phyloP scores from a whole-genome alignment of 2,113 vertebrate species.

The Xyliphius kryptos region DNA sequence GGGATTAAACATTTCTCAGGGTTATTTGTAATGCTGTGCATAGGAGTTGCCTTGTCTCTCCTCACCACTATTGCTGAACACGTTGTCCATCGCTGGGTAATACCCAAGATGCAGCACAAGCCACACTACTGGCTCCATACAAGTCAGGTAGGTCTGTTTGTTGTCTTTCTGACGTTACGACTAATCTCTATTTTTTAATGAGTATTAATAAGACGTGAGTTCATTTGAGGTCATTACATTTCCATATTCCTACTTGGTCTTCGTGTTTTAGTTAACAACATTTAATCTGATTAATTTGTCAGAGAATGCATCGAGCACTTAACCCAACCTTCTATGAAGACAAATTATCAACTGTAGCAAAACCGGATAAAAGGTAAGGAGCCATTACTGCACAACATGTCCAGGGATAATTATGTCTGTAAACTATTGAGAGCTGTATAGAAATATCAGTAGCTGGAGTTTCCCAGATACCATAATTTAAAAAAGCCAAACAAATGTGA shows the following conservation, averaged over 20 bases:
- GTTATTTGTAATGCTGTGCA: constrained; percentile 90
- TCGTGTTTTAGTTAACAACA: constrained; percentile 18
- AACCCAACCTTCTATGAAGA: constrained; percentile 86
- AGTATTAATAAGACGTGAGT: neutral
- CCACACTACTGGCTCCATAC: constrained; percentile 93
- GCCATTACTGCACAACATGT: constrained; percentile 14
- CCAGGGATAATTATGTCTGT: neutral
- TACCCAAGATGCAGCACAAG: constrained; percentile 84
- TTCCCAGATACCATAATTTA: too few relatives aligned
- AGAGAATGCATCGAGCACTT: constrained; percentile 90
- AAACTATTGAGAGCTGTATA: neutral
- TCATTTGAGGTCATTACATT: constrained; percentile 5
- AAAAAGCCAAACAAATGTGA: too few relatives aligned
- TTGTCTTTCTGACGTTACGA: neutral
- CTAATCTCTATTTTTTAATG: too few relatives aligned
- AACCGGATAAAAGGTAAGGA: constrained; percentile 80
- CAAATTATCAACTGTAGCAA: constrained; percentile 75
- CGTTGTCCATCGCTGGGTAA: constrained; percentile 79
- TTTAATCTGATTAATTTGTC: constrained; percentile 44
- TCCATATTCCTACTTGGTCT: constrained; percentile 9
- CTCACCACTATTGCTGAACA: constrained; percentile 90
- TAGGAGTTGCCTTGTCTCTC: constrained; percentile 86
- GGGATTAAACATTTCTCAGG: constrained; percentile 97
- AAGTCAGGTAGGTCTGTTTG: constrained; percentile 74
- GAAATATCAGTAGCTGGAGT: too few relatives aligned